Evolutionary conservation across 2,113 vertebrate species (phyloP).

Genomic region (Hystrix brachyura): DNA sequence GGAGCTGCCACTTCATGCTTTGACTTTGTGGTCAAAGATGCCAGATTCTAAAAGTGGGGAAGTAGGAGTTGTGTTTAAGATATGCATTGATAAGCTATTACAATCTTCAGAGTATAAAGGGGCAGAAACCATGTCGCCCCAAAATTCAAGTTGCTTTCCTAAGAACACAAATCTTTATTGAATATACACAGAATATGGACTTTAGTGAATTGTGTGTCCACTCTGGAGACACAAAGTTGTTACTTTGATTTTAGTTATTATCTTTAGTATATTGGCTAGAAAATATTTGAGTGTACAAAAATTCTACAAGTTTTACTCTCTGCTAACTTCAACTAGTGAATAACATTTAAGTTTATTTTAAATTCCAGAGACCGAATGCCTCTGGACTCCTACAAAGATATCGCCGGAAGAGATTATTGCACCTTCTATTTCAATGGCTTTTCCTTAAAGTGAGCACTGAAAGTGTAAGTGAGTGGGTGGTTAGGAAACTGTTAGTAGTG

Average conservation of each 20-base stretch:
- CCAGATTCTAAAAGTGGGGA: constrained; percentile 45
- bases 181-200: neutral
- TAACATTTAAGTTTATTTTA: constrained; percentile 70
- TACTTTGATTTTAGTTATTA: constrained; percentile 18
- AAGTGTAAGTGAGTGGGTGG: constrained; percentile 35
- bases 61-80: neutral
- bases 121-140: neutral
- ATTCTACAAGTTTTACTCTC: constrained; percentile 68
- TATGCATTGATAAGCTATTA: neutral
- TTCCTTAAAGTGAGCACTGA: constrained; percentile 67
- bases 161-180: constrained; percentile 6
- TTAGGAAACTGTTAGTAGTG: constrained; percentile 48
- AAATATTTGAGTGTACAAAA: constrained; percentile 54
- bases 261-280: constrained; percentile 56
- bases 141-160: neutral
- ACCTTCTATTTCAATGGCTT: constrained; percentile 73
- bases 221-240: neutral
- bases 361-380: constrained; percentile 60
- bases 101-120: constrained; percentile 4
- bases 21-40: constrained; percentile 37
- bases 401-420: constrained; percentile 51
- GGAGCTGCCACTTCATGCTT: neutral
- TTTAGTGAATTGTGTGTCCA: neutral
- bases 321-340: constrained; percentile 74
- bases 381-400: constrained; percentile 58